These are phyloP conservation scores for Atherix ibis DNA, from an alignment of 2,888 invertebrate genomes.

Conservation along the genomic window DNA sequence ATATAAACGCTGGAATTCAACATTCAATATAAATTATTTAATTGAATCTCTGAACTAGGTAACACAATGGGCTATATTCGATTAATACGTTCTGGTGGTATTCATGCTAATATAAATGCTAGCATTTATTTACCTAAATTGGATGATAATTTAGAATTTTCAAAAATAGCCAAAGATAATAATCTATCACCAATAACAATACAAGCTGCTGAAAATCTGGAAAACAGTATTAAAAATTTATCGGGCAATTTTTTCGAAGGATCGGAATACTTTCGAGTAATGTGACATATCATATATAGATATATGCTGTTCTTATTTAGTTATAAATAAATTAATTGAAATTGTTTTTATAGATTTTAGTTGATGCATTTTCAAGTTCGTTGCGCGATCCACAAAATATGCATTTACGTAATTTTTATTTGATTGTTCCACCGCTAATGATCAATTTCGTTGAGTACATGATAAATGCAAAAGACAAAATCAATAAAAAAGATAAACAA, in stretches of 20 bases:
- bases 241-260: slow-evolving; percentile 73
- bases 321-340: slow-evolving; percentile 1
- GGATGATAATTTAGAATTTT: slow-evolving; percentile 46
- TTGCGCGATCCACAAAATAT: slow-evolving; percentile 73
- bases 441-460: slow-evolving; percentile 91
- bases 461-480: slow-evolving; percentile 78
- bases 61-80: slow-evolving; percentile 94
- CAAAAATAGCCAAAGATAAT: slow-evolving; percentile 44
- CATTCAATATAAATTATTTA: background rate
- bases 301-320: no score
- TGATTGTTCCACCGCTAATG: slow-evolving; percentile 84
- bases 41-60: no score
- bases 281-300: background rate
- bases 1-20: background rate
- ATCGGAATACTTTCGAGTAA: slow-evolving; percentile 66
- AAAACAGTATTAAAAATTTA: slow-evolving; percentile 61
- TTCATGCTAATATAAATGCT: slow-evolving; percentile 82
- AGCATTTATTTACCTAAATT: slow-evolving; percentile 78
- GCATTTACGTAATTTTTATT: slow-evolving; percentile 82
- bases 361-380: slow-evolving; percentile 82
- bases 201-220: slow-evolving; percentile 54
- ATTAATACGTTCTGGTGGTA: slow-evolving; percentile 82
- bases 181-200: slow-evolving; percentile 42
- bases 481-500: slow-evolving; percentile 56
- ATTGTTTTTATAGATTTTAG: slow-evolving; percentile 45